Conservation (phyloP, 2,113 vertebrate genomes). For the Falcunculus frontatus region DNA sequence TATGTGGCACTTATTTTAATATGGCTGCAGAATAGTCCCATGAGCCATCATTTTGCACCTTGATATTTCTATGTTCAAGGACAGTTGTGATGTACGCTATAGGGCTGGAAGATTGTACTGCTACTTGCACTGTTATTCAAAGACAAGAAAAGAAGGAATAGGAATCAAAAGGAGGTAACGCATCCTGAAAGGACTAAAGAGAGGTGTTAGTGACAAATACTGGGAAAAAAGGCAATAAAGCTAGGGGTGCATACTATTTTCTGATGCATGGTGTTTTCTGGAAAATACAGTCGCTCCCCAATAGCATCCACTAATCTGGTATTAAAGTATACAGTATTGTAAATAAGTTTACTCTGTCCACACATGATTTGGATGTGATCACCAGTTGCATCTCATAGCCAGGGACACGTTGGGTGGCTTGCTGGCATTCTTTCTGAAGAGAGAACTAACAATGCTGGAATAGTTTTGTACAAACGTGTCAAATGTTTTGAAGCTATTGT, state of each 20-base stretch:
- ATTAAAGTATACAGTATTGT: slow-evolving; percentile 72
- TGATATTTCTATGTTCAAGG: slow-evolving; percentile 54
- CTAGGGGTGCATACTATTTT: slow-evolving; percentile 72
- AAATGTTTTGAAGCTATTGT: slow-evolving; percentile 88
- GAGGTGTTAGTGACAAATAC: background rate
- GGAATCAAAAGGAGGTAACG: background rate
- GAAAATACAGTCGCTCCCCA: slow-evolving; percentile 70
- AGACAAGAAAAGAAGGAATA: slow-evolving; percentile 22
- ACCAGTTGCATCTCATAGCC: slow-evolving; percentile 66
- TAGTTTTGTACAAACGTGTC: slow-evolving; percentile 92
- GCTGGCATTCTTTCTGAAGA: slow-evolving; percentile 61
- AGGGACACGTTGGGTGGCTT: slow-evolving; percentile 51
- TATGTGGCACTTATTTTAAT: slow-evolving; percentile 67
- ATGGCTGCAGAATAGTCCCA: slow-evolving; percentile 63
- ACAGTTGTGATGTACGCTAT: slow-evolving; percentile 12
- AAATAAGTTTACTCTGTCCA: slow-evolving; percentile 74
- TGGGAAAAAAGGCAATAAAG: slow-evolving; percentile 76
- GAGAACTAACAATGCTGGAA: slow-evolving; percentile 70
- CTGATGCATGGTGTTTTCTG: slow-evolving; percentile 74
- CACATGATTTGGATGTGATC: slow-evolving; percentile 76
- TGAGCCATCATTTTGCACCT: slow-evolving; percentile 63
- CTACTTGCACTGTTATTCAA: slow-evolving; percentile 66
- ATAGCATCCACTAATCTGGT: slow-evolving; percentile 64
- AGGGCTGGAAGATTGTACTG: slow-evolving; percentile 52
- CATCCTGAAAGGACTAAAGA: background rate